These are phyloP conservation scores for Sanderia malayensis DNA, from an alignment of 30 jellyfish, hydroid and myxozoan species.

Conservation along the genomic window DNA sequence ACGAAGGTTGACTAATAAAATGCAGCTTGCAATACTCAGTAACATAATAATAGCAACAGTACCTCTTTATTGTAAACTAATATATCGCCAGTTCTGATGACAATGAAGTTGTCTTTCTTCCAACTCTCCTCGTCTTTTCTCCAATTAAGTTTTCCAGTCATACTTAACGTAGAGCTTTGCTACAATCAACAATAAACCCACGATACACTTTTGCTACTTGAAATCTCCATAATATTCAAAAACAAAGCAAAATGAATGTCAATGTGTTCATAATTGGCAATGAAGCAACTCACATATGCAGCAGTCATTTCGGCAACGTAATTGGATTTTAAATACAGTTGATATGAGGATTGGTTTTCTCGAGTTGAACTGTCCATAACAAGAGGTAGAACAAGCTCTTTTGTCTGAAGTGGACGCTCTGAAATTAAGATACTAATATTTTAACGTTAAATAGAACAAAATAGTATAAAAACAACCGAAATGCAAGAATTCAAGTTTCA, in stretches of 20 bases:
- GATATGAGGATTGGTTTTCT: constrained; percentile 22
- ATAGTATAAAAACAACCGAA: no score
- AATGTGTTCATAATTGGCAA: no score
- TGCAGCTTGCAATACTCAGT: no score
- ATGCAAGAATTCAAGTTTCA: no score
- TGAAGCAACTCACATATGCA: constrained; percentile 66
- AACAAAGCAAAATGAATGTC: no score
- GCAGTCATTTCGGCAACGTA: constrained; percentile 83
- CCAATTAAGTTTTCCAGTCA: constrained; percentile 62
- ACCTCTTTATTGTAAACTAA: constrained; percentile 56
- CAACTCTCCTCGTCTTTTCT: constrained; percentile 65
- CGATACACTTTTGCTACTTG: no score
- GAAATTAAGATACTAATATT: no score
- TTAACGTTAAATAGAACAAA: no score
- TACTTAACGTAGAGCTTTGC: constrained; percentile 66
- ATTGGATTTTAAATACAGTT: constrained; percentile 54
- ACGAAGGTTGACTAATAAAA: no score
- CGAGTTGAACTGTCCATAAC: constrained; percentile 58
- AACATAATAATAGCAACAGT: no score
- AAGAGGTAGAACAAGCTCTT: constrained; percentile 66
- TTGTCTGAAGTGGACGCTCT: constrained; percentile 85
- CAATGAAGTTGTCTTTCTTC: constrained; percentile 64
- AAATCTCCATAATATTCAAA: no score
- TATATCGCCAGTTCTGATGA: constrained; percentile 59
- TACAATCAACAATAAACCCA: no score